These are phyloP conservation scores for Hippoglossus stenolepis DNA, from an alignment of 2,113 vertebrate genomes.

Conservation along the genomic window DNA sequence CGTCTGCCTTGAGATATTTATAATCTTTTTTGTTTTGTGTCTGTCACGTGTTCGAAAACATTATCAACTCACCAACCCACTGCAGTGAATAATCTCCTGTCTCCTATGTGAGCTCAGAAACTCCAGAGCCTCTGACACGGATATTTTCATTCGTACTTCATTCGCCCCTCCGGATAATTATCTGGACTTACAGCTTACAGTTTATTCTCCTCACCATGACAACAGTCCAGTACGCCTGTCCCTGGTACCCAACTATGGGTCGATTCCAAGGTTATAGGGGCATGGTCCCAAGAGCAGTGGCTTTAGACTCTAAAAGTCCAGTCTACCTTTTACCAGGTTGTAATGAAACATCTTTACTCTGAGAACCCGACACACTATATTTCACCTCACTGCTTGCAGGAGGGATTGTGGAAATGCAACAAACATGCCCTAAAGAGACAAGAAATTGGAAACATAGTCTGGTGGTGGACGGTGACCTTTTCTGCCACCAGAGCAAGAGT, in stretches of 20 bases:
- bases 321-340: no score
- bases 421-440: neutral
- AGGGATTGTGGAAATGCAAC: neutral
- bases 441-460: neutral
- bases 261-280: neutral
- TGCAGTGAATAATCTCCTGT: no score
- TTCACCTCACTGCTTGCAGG: neutral
- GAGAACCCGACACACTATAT: neutral
- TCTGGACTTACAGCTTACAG: neutral
- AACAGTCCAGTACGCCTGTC: neutral
- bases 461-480: neutral
- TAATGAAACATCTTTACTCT: neutral
- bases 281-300: neutral
- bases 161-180: no score
- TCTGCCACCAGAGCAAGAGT: constrained; percentile 2
- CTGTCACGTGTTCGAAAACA: no score
- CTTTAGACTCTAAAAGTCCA: neutral
- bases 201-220: neutral
- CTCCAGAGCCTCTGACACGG: no score
- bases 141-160: no score
- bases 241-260: neutral
- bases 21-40: no score
- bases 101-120: no score
- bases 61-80: no score
- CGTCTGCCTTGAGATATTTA: no score